Conservation (phyloP, 35 echinoderm and acorn worm genomes). For the Acanthaster planci region DNA sequence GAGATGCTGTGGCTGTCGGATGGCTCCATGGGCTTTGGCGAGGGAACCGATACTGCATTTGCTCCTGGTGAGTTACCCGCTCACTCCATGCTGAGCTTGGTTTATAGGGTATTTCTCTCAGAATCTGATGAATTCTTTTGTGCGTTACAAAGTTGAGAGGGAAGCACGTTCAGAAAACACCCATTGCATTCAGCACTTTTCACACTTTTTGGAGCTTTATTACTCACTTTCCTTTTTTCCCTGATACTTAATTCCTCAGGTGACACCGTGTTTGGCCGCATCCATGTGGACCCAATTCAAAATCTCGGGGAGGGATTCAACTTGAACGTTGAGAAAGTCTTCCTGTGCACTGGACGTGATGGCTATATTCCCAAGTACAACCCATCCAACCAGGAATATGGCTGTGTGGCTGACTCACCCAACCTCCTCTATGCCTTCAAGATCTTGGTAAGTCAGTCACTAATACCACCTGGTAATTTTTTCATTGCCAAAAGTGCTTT, state of each 20-base stretch:
- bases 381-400: conserved; percentile 80
- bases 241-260: conserved; percentile 29
- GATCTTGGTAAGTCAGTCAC: conserved; percentile 78
- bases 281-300: conserved; percentile 96
- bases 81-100: too few relatives aligned
- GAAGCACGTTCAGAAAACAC: too few relatives aligned
- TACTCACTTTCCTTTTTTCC: too few relatives aligned
- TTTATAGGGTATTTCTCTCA: too few relatives aligned
- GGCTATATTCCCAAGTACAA: conserved; percentile 99
- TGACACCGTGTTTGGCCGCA: conserved; percentile 93
- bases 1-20: conserved; percentile 92
- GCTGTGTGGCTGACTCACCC: conserved; percentile 95
- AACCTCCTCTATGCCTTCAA: conserved; percentile 99
- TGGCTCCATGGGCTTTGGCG: conserved; percentile 96
- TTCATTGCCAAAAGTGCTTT: too few relatives aligned
- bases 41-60: conserved; percentile 93
- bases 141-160: too few relatives aligned
- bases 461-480: too few relatives aligned
- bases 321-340: conserved; percentile 94
- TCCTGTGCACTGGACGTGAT: conserved; percentile 95
- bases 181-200: too few relatives aligned
- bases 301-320: conserved; percentile 88
- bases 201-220: too few relatives aligned
- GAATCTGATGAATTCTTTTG: too few relatives aligned
- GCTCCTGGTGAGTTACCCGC: conserved; percentile 47